Percentiles rank a stretch among this genome's conserved stretches.
These are phyloP conservation scores for Leptinotarsa lineolata DNA, from an alignment of 1,140 invertebrate genomes.

Conservation along the genomic window DNA sequence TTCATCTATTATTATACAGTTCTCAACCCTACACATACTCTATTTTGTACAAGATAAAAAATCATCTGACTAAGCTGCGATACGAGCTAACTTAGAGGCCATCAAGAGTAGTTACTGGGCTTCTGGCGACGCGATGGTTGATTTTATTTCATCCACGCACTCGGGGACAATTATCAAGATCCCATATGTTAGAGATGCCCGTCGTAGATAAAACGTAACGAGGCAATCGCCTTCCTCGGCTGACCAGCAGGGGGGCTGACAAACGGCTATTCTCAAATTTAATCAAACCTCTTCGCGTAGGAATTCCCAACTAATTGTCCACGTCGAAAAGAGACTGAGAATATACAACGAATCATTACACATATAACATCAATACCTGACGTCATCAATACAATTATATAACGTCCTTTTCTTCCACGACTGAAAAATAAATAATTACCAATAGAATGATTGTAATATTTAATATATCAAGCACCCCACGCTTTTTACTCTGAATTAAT, in stretches of 20 bases:
- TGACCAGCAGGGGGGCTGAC: conserved; percentile 8
- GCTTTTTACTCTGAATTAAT: too few species aligned
- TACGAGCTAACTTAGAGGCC: background rate
- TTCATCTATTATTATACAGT: too few species aligned
- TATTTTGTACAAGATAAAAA: too few species aligned
- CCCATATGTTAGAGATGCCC: conserved; percentile 12
- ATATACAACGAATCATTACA: too few species aligned
- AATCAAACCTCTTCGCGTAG: conserved; percentile 4
- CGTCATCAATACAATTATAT: too few species aligned
- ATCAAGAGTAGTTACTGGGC: background rate
- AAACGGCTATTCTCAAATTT: conserved; percentile 10
- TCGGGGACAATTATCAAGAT: conserved; percentile 10
- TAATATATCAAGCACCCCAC: too few species aligned
- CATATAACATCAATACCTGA: too few species aligned
- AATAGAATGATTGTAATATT: too few species aligned
- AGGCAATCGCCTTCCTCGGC: background rate
- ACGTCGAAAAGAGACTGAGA: background rate
- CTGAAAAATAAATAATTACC: too few species aligned
- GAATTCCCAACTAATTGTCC: background rate
- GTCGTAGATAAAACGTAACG: background rate
- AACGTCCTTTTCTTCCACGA: too few species aligned
- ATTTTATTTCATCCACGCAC: background rate
- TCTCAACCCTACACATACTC: too few species aligned
- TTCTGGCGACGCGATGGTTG: background rate
- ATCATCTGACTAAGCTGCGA: too few species aligned